phyloP scores from a whole-genome alignment of 2,888 invertebrate genomes.

The Conistra vaccinii region DNA sequence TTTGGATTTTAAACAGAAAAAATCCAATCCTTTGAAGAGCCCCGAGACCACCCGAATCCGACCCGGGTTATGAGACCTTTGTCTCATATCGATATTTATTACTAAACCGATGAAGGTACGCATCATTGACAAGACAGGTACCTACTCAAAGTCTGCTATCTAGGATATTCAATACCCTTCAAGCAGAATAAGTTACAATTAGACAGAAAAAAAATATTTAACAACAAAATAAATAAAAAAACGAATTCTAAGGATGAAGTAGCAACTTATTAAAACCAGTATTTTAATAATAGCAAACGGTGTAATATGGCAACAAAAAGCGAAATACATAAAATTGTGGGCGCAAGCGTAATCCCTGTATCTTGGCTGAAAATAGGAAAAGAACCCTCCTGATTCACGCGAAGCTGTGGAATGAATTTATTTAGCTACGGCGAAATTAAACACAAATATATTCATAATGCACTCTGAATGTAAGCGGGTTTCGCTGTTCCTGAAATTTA shows the following conservation, averaged over 20 bases:
- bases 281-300: conserved; percentile 68
- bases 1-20: neutral
- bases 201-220: conserved; percentile 4
- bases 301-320: conserved; percentile 71
- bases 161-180: neutral
- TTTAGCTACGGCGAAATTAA: conserved; percentile 79
- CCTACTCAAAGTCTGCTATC: neutral
- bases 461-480: conserved; percentile 41
- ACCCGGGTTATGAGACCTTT: no score
- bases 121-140: neutral
- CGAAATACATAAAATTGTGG: conserved; percentile 76
- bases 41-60: no score
- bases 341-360: conserved; percentile 76
- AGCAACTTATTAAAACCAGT: conserved; percentile 61
- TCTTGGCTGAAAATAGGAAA: conserved; percentile 79
- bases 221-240: conserved; percentile 22
- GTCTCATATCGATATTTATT: neutral
- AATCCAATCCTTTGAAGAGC: neutral
- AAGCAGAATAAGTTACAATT: neutral
- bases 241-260: conserved; percentile 31
- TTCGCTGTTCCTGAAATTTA: conserved; percentile 38
- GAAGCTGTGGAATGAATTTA: conserved; percentile 80
- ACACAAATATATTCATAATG: conserved; percentile 76
- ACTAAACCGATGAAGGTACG: neutral
- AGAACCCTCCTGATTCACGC: conserved; percentile 80